These are phyloP conservation scores for Morus bassanus DNA, from an alignment of 2,797 vertebrate genomes.

Conservation along the genomic window DNA sequence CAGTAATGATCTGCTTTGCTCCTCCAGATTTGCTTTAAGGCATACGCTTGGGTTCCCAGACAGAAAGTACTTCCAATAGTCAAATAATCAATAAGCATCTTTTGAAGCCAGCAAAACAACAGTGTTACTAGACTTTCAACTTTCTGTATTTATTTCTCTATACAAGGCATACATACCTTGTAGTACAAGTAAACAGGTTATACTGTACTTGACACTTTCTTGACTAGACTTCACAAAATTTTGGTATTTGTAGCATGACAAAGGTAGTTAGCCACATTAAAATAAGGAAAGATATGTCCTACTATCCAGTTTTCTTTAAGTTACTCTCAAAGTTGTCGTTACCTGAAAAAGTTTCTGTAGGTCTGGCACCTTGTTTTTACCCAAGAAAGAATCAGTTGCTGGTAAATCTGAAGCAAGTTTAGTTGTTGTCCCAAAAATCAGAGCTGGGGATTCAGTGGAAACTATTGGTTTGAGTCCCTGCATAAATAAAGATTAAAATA, in stretches of 20 bases:
- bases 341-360: slow-evolving; percentile 95
- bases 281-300: neutral
- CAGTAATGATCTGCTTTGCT: neutral
- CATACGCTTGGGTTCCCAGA: neutral
- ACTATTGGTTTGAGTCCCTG: slow-evolving; percentile 86
- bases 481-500: slow-evolving; percentile 56
- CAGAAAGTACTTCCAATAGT: neutral
- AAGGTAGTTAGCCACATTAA: neutral
- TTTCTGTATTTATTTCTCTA: neutral
- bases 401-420: slow-evolving; percentile 79
- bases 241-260: neutral
- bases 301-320: neutral
- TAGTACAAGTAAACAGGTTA: neutral
- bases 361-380: slow-evolving; percentile 86
- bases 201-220: neutral
- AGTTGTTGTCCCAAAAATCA: slow-evolving; percentile 86
- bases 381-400: slow-evolving; percentile 74
- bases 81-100: neutral
- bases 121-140: neutral
- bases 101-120: neutral
- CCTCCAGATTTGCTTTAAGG: neutral
- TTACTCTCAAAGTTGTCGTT: slow-evolving; percentile 37
- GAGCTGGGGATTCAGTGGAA: slow-evolving; percentile 78
- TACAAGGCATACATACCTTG: neutral
- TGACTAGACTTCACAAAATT: neutral